Base-by-base conservation (phyloP, 2,113 vertebrate genomes). In the Callaeas wilsoni region DNA sequence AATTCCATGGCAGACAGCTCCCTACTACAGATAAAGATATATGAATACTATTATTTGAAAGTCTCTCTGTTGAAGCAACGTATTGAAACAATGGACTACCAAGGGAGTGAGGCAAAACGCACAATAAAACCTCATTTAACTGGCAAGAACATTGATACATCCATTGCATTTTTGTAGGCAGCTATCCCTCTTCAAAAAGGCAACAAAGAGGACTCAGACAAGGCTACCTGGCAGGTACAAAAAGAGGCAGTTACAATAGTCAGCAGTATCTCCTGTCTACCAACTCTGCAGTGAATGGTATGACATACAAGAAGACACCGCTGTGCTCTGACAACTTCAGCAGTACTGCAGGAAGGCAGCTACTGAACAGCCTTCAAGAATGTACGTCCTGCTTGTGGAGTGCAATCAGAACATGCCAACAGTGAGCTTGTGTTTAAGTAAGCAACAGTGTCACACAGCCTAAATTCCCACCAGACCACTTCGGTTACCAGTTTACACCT, bases 301-400 rank as follows among this genome's bases (percentile, higher is more conserved):
- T 2, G 17, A 55, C 17, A 6, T 6, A 42, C 9, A 42, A 84
- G 64, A 50, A 64, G 30, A 84, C 63, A 73, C 5, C 12, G 5
- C 0, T 84, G 52, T 50, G 55, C 56, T 68, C 73, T 44, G 49
- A 86, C 22, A 83, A 16, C 33, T 63, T 29, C 53, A 84, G 26
- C 4, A 86, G 46, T 8, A 32, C 26, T 67, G 35, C 44, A 93
- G 47, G 33, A 74, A 84, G 29, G 62, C 68, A 68, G 35, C 7
- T 62, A 71, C n/a, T 64, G 26, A 84, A 8, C 13, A 16, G n/a
- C n/a, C 55, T 64, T 44, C 75, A 52, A 47, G 19, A 69, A 56
- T 1, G 1, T 11, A 60, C 0, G 0, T 33, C 18, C 46, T 87
- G 35, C 64, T 73, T 69, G 11, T 23, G n/a, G 46, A 56, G 37